These are phyloP conservation scores for Thunnus thynnus DNA, from an alignment of 2,113 vertebrate genomes.

Conservation along the genomic window DNA sequence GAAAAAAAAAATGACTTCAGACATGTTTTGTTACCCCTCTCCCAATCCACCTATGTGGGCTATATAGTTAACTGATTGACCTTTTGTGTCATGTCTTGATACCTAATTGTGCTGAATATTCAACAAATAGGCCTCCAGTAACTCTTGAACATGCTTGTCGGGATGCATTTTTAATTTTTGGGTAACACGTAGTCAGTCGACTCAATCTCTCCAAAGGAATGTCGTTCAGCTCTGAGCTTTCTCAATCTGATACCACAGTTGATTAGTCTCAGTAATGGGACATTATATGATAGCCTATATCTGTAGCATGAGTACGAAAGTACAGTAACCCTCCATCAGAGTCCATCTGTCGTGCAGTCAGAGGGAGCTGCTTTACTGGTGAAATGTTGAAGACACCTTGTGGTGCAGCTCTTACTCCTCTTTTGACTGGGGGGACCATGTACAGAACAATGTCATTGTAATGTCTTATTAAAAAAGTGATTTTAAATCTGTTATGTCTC, in stretches of 20 bases:
- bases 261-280: slow-evolving; percentile 77
- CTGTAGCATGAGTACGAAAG: slow-evolving; percentile 84
- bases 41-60: slow-evolving; percentile 61
- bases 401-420: slow-evolving; percentile 80
- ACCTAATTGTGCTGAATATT: slow-evolving; percentile 76
- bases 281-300: slow-evolving; percentile 83
- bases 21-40: slow-evolving; percentile 57
- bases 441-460: slow-evolving; percentile 88
- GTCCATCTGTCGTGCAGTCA: slow-evolving; percentile 79
- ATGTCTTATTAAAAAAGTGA: slow-evolving; percentile 89
- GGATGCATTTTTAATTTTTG: slow-evolving; percentile 73
- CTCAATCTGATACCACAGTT: slow-evolving; percentile 74
- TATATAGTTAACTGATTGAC: slow-evolving; percentile 75
- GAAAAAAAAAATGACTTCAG: slow-evolving; percentile 50
- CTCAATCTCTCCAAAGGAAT: slow-evolving; percentile 81
- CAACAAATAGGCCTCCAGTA: slow-evolving; percentile 73
- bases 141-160: slow-evolving; percentile 78
- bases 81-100: slow-evolving; percentile 76
- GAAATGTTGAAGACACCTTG: slow-evolving; percentile 75
- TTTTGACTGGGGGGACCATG: slow-evolving; percentile 84
- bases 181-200: slow-evolving; percentile 64
- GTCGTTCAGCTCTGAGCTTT: slow-evolving; percentile 77
- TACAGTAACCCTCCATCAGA: slow-evolving; percentile 78
- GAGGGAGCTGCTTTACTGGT: slow-evolving; percentile 73
- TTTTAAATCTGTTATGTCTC: slow-evolving; percentile 81